Conservation (phyloP, 2,797 vertebrate species). For the Sphenopsis melanotis region DNA sequence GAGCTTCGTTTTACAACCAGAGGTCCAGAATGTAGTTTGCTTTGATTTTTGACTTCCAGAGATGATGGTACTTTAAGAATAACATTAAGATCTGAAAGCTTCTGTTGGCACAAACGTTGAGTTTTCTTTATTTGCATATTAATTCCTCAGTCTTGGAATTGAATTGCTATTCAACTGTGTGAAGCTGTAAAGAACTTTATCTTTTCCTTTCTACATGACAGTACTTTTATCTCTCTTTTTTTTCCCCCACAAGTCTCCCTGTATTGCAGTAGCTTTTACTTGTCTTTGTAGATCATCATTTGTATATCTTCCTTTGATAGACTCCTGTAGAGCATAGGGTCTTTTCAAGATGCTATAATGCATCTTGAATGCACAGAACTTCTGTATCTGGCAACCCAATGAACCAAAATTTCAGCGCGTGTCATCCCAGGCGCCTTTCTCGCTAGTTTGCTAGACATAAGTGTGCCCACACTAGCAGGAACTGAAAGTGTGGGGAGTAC, state of each 20-base stretch:
- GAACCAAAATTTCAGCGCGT: neutral
- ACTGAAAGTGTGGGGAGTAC: neutral
- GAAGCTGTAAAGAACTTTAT: neutral
- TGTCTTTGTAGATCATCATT: neutral
- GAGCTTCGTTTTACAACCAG: neutral
- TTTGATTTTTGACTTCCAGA: neutral
- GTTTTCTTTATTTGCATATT: neutral
- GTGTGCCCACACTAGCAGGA: neutral
- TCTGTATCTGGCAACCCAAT: neutral
- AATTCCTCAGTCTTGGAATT: neutral
- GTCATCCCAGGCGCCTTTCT: neutral
- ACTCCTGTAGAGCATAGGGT: neutral
- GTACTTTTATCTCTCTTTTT: rapidly evolving
- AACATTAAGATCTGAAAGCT: neutral
- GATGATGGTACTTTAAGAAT: neutral
- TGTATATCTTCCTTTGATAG: neutral
- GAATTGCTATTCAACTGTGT: neutral
- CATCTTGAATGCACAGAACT: neutral
- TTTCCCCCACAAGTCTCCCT: neutral
- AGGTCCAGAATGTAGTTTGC: neutral
- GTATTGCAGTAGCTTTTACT: neutral
- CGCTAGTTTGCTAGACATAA: neutral
- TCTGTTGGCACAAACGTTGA: neutral
- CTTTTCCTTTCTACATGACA: neutral
- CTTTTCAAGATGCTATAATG: neutral